phyloP scores from a whole-genome alignment of 2,888 invertebrate genomes.

The Polymixis lichenea region DNA sequence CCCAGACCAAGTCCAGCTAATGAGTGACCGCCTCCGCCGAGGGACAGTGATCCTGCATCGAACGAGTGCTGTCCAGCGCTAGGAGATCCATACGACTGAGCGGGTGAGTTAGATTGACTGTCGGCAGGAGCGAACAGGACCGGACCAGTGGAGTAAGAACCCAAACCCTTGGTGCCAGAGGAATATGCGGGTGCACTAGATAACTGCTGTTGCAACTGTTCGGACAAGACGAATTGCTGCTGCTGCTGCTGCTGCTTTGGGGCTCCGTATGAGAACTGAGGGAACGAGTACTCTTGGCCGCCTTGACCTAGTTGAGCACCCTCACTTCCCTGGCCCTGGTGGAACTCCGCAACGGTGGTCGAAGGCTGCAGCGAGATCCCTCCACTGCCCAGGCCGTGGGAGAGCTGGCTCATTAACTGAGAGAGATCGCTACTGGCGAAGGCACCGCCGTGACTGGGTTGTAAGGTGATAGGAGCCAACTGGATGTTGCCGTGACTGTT shows the following conservation, averaged over 20 bases:
- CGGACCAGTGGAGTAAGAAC: conserved; percentile 86
- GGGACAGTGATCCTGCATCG: conserved; percentile 61
- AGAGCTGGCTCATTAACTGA: conserved; percentile 85
- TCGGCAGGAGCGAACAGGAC: conserved; percentile 84
- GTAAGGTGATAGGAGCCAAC: conserved; percentile 83
- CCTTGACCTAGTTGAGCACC: conserved; percentile 67
- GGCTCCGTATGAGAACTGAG: conserved; percentile 78
- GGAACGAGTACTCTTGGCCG: conserved; percentile 74
- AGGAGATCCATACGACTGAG: conserved; percentile 73
- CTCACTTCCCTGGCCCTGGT: conserved; percentile 76
- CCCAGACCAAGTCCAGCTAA: conserved; percentile 65
- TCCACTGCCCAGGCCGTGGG: conserved; percentile 82
- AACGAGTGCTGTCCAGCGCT: conserved; percentile 71
- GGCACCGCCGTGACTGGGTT: conserved; percentile 78
- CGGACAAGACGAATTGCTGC: conserved; percentile 78
- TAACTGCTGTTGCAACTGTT: conserved; percentile 77
- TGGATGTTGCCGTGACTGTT: conserved; percentile 80
- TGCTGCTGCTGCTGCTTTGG: conserved; percentile 80
- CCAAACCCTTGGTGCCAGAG: conserved; percentile 84
- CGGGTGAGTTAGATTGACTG: conserved; percentile 71
- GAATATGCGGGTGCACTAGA: conserved; percentile 82
- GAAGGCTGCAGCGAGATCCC: conserved; percentile 80
- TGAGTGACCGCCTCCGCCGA: conserved; percentile 70
- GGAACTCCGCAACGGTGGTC: conserved; percentile 78
- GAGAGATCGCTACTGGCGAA: conserved; percentile 79